Evolutionary conservation across 92 coral and sea anemone species (phyloP).

Genomic region (Chrysogorgia sp.): DNA sequence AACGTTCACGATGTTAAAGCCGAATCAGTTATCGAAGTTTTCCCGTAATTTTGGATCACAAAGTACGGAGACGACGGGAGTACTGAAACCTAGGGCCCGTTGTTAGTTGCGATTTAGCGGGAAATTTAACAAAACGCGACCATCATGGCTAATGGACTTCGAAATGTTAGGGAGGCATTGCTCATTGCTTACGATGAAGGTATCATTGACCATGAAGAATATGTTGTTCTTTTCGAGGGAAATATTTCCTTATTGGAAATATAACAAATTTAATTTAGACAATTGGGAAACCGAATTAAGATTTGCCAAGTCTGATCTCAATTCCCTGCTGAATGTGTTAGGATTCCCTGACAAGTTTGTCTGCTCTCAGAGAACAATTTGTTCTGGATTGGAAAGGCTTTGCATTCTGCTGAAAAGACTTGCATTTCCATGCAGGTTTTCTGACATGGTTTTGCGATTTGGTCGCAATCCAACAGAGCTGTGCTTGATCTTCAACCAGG

Average conservation of each 20-base stretch:
- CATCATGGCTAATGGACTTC: slow-evolving; percentile 35
- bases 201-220: slow-evolving; percentile 57
- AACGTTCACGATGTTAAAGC: too few relatives aligned
- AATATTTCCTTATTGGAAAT: slow-evolving; percentile 44
- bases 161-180: slow-evolving; percentile 55
- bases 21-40: too few relatives aligned
- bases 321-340: slow-evolving; percentile 31
- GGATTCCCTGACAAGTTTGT: slow-evolving; percentile 59
- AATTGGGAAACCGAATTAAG: slow-evolving; percentile 58
- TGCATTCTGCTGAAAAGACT: slow-evolving; percentile 62
- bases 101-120: slow-evolving; percentile 5
- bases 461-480: slow-evolving; percentile 69
- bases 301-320: slow-evolving; percentile 48
- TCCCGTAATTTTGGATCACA: too few relatives aligned
- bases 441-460: slow-evolving; percentile 60
- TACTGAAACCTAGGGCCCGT: slow-evolving; percentile 28
- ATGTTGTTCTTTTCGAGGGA: slow-evolving; percentile 49
- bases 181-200: slow-evolving; percentile 49
- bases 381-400: slow-evolving; percentile 61
- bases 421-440: slow-evolving; percentile 61
- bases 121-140: slow-evolving; percentile 31
- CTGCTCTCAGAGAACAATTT: slow-evolving; percentile 64
- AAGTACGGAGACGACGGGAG: slow-evolving; percentile 47
- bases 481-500: slow-evolving; percentile 55
- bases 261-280: slow-evolving; percentile 40